These are phyloP conservation scores for Enteromius radiatus DNA, from an alignment of 2,797 vertebrate species.

Conservation along the genomic window DNA sequence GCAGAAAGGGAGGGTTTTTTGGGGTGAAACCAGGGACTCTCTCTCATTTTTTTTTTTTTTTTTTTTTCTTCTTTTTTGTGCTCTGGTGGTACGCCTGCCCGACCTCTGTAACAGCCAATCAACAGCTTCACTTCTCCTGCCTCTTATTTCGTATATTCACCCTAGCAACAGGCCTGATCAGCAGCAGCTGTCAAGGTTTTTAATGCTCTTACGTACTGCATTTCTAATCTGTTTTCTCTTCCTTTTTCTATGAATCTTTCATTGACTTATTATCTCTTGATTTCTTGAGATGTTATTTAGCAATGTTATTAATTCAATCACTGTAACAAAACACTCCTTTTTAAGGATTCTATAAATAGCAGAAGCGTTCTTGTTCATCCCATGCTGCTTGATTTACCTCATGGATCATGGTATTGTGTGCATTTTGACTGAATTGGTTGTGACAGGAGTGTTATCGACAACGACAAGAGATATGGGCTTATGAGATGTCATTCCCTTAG, in stretches of 20 bases:
- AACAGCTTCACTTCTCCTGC: constrained; percentile 33
- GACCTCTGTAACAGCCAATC: constrained; percentile 52
- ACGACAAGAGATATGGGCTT: constrained; percentile 16
- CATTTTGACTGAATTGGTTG: constrained; percentile 5
- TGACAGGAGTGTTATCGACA: neutral
- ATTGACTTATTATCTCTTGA: neutral
- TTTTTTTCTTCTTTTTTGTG: constrained; percentile 36
- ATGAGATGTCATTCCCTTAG: neutral
- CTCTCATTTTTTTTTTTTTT: constrained; percentile 1
- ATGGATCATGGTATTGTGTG: constrained; percentile 9
- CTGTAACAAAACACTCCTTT: neutral
- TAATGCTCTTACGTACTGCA: neutral
- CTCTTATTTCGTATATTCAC: constrained; percentile 55
- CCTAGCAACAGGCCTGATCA: constrained; percentile 64
- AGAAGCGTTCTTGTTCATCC: neutral
- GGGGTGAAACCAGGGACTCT: constrained; percentile 6
- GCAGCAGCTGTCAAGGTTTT: constrained; percentile 24
- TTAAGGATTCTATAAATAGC: neutral
- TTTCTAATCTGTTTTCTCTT: neutral
- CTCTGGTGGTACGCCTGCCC: constrained; percentile 50
- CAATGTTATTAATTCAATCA: neutral
- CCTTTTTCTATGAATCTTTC: neutral
- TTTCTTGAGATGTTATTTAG: neutral
- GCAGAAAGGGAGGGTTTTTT: neutral
- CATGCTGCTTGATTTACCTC: neutral